Percentiles rank a stretch among this genome's conserved stretches.
Conservation (phyloP, 1,140 invertebrate species). For the Aradophagus sp. region DNA sequence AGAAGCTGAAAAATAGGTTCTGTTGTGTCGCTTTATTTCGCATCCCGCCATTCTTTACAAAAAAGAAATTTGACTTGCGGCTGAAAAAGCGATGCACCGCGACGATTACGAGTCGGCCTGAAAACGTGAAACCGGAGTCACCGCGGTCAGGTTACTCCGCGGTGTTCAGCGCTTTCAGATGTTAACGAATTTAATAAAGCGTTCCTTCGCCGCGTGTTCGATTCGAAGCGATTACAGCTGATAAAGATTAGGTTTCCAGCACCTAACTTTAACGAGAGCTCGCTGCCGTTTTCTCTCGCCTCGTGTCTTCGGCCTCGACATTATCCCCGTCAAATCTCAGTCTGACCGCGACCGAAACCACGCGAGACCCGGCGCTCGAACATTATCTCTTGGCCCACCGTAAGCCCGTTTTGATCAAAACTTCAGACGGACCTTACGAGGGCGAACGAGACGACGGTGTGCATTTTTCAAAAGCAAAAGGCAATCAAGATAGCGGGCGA, state of each 20-base stretch:
- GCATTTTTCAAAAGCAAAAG: constrained; percentile 70
- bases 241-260: constrained; percentile 56
- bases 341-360: no score
- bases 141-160: constrained; percentile 29
- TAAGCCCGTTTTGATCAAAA: constrained; percentile 7
- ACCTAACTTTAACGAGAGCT: constrained; percentile 28
- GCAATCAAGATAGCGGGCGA: constrained; percentile 67
- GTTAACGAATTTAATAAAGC: constrained; percentile 52
- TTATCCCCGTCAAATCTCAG: no score
- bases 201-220: constrained; percentile 51
- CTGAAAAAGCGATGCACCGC: constrained; percentile 18
- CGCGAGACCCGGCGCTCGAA: background rate
- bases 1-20: constrained; percentile 24
- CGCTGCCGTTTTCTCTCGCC: constrained; percentile 32
- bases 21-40: constrained; percentile 12
- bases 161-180: constrained; percentile 36
- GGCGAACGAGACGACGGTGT: constrained; percentile 59
- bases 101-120: constrained; percentile 22
- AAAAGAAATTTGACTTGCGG: constrained; percentile 23
- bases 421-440: constrained; percentile 7
- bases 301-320: no score
- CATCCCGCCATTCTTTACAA: background rate
- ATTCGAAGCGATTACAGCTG: constrained; percentile 33
- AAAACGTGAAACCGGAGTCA: constrained; percentile 29
- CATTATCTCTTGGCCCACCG: constrained; percentile 1